Percentiles rank a stretch among this genome's conserved stretches.
These are phyloP conservation scores for Plutomurus gul DNA, from an alignment of 1,140 invertebrate species.

Conservation along the genomic window DNA sequence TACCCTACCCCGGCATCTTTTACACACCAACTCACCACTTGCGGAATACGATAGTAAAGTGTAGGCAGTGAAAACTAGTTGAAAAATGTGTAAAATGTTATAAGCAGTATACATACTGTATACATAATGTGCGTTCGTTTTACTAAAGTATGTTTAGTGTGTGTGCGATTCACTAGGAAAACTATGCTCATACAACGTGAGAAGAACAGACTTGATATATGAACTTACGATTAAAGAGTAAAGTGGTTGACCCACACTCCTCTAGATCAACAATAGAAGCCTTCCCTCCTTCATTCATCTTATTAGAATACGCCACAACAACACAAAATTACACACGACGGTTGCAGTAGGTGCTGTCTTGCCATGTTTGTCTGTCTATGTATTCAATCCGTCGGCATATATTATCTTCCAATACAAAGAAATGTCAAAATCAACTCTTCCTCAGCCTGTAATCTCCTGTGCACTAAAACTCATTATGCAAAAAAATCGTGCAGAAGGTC, in stretches of 20 bases:
- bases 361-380: too few relatives aligned
- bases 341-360: not conserved
- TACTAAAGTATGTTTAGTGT: too few relatives aligned
- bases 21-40: too few relatives aligned
- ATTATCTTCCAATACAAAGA: not conserved
- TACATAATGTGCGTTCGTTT: too few relatives aligned
- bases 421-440: slow-evolving; percentile 1
- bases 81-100: too few relatives aligned
- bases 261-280: not conserved
- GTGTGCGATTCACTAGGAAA: not conserved
- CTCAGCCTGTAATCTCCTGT: not conserved
- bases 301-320: too few relatives aligned
- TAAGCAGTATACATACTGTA: too few relatives aligned
- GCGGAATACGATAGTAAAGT: too few relatives aligned
- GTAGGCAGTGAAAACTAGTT: too few relatives aligned
- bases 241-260: slow-evolving; percentile 17
- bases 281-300: not conserved
- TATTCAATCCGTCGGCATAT: not conserved
- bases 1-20: too few relatives aligned
- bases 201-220: not conserved
- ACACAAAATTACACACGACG: too few relatives aligned
- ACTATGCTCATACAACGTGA: too few relatives aligned
- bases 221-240: not conserved
- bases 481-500: not conserved
- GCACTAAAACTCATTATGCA: not conserved